Percentiles rank a stretch among this genome's conserved stretches.
Evolutionary conservation across 1,140 invertebrate species (phyloP).

Genomic region (Drosophila albomicans): DNA sequence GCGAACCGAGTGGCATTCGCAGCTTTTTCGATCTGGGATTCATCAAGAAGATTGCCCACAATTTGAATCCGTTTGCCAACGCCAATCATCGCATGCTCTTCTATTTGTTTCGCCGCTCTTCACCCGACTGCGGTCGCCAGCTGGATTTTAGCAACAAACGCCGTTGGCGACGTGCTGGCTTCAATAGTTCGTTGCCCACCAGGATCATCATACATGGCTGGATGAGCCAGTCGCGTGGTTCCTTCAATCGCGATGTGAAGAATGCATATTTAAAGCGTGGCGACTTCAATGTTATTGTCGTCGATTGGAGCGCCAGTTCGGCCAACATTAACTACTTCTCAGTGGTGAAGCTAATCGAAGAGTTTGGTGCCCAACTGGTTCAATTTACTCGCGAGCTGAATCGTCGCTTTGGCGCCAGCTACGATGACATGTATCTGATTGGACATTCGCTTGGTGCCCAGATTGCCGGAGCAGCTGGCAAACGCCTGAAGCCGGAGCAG

Average conservation of each 20-base stretch:
- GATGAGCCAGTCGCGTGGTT: slow-evolving; percentile 81
- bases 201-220: slow-evolving; percentile 80
- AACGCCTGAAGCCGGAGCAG: slow-evolving; percentile 85
- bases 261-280: slow-evolving; percentile 86
- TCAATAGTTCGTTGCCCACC: slow-evolving; percentile 72
- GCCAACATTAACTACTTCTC: slow-evolving; percentile 85
- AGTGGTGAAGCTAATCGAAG: slow-evolving; percentile 85
- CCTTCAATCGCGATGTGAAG: slow-evolving; percentile 79
- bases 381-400: slow-evolving; percentile 74
- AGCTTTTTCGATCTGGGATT: slow-evolving; percentile 70
- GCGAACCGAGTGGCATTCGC: slow-evolving; percentile 54
- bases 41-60: slow-evolving; percentile 68
- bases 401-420: slow-evolving; percentile 47
- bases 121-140: slow-evolving; percentile 67
- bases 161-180: slow-evolving; percentile 46
- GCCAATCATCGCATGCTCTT: slow-evolving; percentile 67
- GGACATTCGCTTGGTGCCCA: slow-evolving; percentile 95
- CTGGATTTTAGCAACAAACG: slow-evolving; percentile 46
- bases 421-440: slow-evolving; percentile 89
- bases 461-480: slow-evolving; percentile 91
- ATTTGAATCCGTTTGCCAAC: slow-evolving; percentile 67
- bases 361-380: slow-evolving; percentile 77
- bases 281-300: slow-evolving; percentile 88
- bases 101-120: slow-evolving; percentile 69
- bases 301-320: slow-evolving; percentile 88